Conservation (phyloP, 2,797 vertebrate genomes). For the Arrhamphus sclerolepis region DNA sequence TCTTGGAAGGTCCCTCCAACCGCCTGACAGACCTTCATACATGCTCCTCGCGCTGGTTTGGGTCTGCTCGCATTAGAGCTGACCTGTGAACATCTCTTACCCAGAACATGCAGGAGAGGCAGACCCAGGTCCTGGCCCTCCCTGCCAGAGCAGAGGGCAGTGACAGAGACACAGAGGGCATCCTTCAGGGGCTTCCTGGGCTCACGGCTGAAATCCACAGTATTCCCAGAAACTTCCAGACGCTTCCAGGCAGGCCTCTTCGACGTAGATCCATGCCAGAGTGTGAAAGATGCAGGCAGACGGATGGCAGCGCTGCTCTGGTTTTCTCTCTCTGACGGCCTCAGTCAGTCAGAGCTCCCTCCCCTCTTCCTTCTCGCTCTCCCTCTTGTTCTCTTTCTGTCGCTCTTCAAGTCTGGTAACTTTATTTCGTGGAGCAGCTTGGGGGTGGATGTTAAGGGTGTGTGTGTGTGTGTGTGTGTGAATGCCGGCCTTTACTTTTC, state of each 20-base stretch:
- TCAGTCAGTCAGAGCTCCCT: slow-evolving; percentile 56
- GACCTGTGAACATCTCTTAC: slow-evolving; percentile 71
- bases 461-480: no score
- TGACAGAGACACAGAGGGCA: slow-evolving; percentile 76
- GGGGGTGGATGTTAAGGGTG: no score
- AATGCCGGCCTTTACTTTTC: slow-evolving; percentile 48
- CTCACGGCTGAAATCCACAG: slow-evolving; percentile 58
- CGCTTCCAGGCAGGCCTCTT: slow-evolving; percentile 28
- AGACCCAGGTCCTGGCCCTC: slow-evolving; percentile 85
- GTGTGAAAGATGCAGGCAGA: slow-evolving; percentile 40
- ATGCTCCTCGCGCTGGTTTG: neutral
- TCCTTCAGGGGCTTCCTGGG: slow-evolving; percentile 32
- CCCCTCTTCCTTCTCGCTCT: slow-evolving; percentile 38
- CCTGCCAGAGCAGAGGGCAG: slow-evolving; percentile 77
- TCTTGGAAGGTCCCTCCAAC: slow-evolving; percentile 7
- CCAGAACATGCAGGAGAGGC: slow-evolving; percentile 92
- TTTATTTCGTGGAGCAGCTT: slow-evolving; percentile 57
- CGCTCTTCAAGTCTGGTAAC: slow-evolving; percentile 60
- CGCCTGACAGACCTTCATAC: neutral
- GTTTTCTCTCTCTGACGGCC: slow-evolving; percentile 53
- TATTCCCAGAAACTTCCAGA: slow-evolving; percentile 55
- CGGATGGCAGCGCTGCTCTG: slow-evolving; percentile 43
- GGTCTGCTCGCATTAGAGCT: neutral
- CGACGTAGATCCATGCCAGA: slow-evolving; percentile 64
- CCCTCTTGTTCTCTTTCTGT: slow-evolving; percentile 37